Evolutionary conservation across 2,113 vertebrate species (phyloP), one percentile per base, ranked within the genome.

Genomic region (Heptranchias perlo): DNA sequence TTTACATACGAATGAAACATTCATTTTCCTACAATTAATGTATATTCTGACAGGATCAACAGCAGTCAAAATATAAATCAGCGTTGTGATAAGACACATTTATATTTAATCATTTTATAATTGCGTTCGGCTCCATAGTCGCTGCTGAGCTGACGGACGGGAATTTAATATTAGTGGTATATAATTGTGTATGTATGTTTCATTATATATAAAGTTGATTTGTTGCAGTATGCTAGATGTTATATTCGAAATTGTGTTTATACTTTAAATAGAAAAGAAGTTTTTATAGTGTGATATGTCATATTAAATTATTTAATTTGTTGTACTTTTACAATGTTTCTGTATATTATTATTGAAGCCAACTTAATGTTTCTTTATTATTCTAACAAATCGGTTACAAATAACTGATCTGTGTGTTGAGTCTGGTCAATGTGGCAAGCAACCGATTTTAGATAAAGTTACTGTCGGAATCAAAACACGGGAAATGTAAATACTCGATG

Each of bases 271-370:
- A 31, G 52, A 91, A 58, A 91, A n/a, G 28, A 54, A 11, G 82
- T 54, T 87, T 52, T 87, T 49, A n/a, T n/a, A 35, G 89, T 3
- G 18, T 21, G 14, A n/a, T 39, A 25, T 86, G 54, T 62, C 54
- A 92, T 61, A 3, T 94, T 64, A 94, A 89, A 64, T 28, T 62
- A 64, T 93, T 93, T 93, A 62, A 39, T 44, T 94, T 94, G 8
- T 21, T 44, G 31, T n/a, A 62, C 64, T 94, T 94, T 94, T 25
- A 13, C 61, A 94, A 67, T 25, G 39, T 94, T 28, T 94, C 62
- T 18, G 28, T 52, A 4, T 35, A 95, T 95, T 95, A 31, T 95
- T 67, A 73, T 47, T 39, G 94, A 31, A 69, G 65, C 65, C 47
- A 65, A 54, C 49, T 89, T 11, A 89, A 18, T 62, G 25, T 95